Evolutionary conservation across 2,797 vertebrate species (phyloP).

Genomic region (Brachyrhaphis roseni): DNA sequence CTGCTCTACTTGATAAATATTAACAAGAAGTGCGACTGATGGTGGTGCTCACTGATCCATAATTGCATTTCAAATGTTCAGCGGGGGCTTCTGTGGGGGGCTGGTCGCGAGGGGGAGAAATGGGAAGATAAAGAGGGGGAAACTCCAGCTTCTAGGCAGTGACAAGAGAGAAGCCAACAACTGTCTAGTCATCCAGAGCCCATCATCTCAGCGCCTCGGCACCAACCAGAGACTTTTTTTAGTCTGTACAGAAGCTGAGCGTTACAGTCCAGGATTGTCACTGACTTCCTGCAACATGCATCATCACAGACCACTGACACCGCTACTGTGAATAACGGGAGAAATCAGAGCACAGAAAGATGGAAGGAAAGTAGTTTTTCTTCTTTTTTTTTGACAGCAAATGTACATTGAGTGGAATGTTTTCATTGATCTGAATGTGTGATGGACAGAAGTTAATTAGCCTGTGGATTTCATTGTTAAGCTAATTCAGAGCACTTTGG

Average conservation of each 20-base stretch:
- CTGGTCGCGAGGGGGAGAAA: conserved; percentile 34
- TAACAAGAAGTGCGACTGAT: conserved; percentile 84
- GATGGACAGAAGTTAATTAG: conserved; percentile 57
- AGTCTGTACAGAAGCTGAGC: conserved; percentile 42
- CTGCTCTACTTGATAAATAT: conserved; percentile 85
- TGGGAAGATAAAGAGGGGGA: conserved; percentile 45
- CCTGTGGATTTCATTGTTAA: conserved; percentile 62
- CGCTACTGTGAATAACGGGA: conserved; percentile 27
- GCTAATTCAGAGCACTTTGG: conserved; percentile 66
- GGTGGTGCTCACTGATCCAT: conserved; percentile 84
- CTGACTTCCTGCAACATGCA: conserved; percentile 36
- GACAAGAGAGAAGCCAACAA: conserved; percentile 58
- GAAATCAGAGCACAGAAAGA: conserved; percentile 31
- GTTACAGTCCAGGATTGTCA: conserved; percentile 38
- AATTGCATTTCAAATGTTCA: conserved; percentile 85
- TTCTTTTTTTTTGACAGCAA: neutral
- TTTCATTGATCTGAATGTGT: conserved; percentile 29
- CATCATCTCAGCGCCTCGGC: conserved; percentile 45
- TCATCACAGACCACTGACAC: conserved; percentile 39
- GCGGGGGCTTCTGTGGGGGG: conserved; percentile 42
- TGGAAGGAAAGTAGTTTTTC: conserved; percentile 12
- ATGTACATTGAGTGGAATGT: conserved; percentile 35
- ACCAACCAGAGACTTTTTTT: conserved; percentile 40
- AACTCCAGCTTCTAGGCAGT: conserved; percentile 49
- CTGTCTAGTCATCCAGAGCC: conserved; percentile 55